These are phyloP conservation scores for Varroa destructor DNA, from an alignment of 1,140 invertebrate species.

Conservation along the genomic window DNA sequence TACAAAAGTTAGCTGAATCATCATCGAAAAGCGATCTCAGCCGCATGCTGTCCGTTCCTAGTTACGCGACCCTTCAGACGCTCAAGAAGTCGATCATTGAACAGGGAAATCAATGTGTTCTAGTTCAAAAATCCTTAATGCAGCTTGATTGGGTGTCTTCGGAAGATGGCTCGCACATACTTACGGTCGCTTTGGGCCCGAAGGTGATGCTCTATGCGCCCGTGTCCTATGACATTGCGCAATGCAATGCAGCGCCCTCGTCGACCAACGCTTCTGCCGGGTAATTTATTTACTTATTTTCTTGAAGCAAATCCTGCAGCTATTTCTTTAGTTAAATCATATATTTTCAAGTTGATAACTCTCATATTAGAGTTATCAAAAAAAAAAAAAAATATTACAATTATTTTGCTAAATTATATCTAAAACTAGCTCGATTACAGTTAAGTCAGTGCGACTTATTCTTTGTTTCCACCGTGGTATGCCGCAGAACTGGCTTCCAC, in stretches of 20 bases:
- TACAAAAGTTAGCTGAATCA: slow-evolving; percentile 53
- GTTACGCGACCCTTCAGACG: slow-evolving; percentile 78
- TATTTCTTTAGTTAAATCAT: not conserved
- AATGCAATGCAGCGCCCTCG: slow-evolving; percentile 25
- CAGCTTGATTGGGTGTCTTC: slow-evolving; percentile 98
- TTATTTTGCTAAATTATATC: too few species aligned
- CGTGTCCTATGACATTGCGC: slow-evolving; percentile 29
- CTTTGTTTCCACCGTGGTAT: not conserved
- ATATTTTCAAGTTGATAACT: slow-evolving; percentile 29
- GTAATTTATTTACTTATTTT: not conserved
- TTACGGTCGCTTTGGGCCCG: slow-evolving; percentile 88
- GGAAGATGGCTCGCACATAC: slow-evolving; percentile 92
- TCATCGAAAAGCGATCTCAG: slow-evolving; percentile 26
- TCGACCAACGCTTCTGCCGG: slow-evolving; percentile 10
- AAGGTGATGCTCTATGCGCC: slow-evolving; percentile 45
- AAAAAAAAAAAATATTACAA: too few species aligned
- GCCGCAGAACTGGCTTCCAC: slow-evolving; percentile 27
- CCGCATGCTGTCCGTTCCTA: slow-evolving; percentile 65
- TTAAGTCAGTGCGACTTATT: too few species aligned
- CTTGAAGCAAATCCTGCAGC: too few species aligned
- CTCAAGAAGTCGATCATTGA: slow-evolving; percentile 73
- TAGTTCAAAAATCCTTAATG: slow-evolving; percentile 56
- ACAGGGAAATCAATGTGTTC: slow-evolving; percentile 71
- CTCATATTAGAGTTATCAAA: too few species aligned
- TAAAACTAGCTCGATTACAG: too few species aligned